phyloP scores from a whole-genome alignment of 2,797 vertebrate species.

The Periparus ater region DNA sequence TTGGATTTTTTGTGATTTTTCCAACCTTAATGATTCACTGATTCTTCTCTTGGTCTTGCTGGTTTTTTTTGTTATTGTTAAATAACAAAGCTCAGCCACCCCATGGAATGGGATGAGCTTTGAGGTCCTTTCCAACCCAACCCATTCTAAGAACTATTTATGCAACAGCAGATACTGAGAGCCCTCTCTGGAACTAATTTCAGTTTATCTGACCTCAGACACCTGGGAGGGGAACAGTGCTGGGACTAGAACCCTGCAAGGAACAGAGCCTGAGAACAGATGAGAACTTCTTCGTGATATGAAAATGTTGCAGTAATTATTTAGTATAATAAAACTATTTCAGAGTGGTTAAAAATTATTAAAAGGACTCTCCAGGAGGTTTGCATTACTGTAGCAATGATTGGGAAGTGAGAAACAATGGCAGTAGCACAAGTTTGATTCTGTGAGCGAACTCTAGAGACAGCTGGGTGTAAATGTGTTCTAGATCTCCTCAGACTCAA shows the following conservation, averaged over 20 bases:
- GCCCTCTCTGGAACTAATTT: background rate
- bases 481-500: background rate
- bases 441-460: background rate
- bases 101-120: fast-evolving
- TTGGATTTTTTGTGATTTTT: background rate
- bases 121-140: background rate
- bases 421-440: background rate
- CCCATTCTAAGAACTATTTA: background rate
- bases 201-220: background rate
- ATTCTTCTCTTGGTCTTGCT: background rate
- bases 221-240: background rate
- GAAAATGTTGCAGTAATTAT: background rate
- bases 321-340: background rate
- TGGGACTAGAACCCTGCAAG: background rate
- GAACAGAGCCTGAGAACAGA: background rate
- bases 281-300: background rate
- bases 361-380: background rate
- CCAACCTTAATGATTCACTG: background rate
- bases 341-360: background rate
- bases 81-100: background rate
- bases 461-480: background rate
- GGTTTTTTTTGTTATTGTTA: background rate
- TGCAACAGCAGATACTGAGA: background rate
- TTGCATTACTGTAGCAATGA: background rate
- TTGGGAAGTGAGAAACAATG: background rate